phyloP scores from a whole-genome alignment of 2,113 vertebrate genomes.

The Lynx canadensis region DNA sequence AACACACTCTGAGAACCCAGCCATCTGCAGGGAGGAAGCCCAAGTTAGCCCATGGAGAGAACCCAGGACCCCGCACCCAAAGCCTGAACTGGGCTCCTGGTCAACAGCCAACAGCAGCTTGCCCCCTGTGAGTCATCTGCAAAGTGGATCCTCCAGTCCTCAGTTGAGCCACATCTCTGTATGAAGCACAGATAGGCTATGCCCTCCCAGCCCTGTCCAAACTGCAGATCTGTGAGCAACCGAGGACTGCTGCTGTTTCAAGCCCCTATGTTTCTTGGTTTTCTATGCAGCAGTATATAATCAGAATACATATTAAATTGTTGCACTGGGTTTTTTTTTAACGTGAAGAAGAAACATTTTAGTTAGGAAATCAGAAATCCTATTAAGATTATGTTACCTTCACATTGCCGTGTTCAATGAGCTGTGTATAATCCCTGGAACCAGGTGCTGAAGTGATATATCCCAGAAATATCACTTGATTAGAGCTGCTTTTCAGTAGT shows the following conservation, averaged over 20 bases:
- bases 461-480: constrained; percentile 85
- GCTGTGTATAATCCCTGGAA: constrained; percentile 86
- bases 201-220: not conserved
- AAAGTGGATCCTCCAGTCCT: not conserved
- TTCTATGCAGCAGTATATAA: not conserved
- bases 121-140: not conserved
- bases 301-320: not conserved
- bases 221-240: not conserved
- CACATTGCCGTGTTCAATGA: constrained; percentile 84
- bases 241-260: not conserved
- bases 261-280: not conserved
- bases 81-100: not conserved
- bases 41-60: not conserved
- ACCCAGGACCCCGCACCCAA: not conserved
- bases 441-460: constrained; percentile 87
- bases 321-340: not conserved
- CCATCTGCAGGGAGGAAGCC: not conserved
- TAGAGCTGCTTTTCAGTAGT: constrained; percentile 81
- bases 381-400: constrained; percentile 75
- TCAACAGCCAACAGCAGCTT: not conserved
- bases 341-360: constrained; percentile 37
- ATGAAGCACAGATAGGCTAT: not conserved
- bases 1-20: not conserved
- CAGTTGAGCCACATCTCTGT: not conserved
- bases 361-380: constrained; percentile 6